Percentiles rank a stretch among this genome's conserved stretches.
phyloP scores from a whole-genome alignment of 2,888 invertebrate species.

The Orchesellides sinensis region DNA sequence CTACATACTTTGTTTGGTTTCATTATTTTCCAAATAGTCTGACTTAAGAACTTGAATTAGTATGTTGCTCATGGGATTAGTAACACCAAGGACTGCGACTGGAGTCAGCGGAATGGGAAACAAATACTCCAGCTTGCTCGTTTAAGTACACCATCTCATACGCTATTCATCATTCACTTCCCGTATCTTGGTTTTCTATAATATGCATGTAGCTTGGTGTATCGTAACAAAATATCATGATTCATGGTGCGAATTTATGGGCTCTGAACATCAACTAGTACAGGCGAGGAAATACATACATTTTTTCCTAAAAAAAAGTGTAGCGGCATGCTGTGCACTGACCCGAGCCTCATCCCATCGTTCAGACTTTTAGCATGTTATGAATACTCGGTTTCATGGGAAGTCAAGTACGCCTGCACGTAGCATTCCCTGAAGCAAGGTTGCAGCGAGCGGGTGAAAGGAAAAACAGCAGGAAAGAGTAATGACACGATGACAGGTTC shows the following conservation, averaged over 20 bases:
- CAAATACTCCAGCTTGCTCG: neutral
- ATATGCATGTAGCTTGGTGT: neutral
- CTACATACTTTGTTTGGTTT: too few species aligned
- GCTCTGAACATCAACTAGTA: neutral
- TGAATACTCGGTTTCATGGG: neutral
- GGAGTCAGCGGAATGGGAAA: too few species aligned
- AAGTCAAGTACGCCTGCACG: neutral
- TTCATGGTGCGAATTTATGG: too few species aligned
- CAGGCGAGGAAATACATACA: neutral
- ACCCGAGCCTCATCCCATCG: neutral
- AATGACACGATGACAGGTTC: constrained; percentile 43
- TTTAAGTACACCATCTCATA: too few species aligned
- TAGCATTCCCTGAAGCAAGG: neutral
- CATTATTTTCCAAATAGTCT: too few species aligned
- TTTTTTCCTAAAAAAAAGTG: neutral
- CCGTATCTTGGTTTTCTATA: neutral
- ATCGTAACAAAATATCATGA: too few species aligned
- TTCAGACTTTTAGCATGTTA: neutral
- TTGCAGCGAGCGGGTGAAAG: neutral
- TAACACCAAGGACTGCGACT: too few species aligned
- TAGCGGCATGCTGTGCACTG: constrained; percentile 5
- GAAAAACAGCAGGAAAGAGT: constrained; percentile 2
- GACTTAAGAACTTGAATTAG: too few species aligned
- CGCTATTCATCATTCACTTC: neutral
- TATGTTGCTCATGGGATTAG: too few species aligned